Evolutionary conservation across 2,113 vertebrate genomes (phyloP).

Genomic region (Chiloscyllium plagiosum): DNA sequence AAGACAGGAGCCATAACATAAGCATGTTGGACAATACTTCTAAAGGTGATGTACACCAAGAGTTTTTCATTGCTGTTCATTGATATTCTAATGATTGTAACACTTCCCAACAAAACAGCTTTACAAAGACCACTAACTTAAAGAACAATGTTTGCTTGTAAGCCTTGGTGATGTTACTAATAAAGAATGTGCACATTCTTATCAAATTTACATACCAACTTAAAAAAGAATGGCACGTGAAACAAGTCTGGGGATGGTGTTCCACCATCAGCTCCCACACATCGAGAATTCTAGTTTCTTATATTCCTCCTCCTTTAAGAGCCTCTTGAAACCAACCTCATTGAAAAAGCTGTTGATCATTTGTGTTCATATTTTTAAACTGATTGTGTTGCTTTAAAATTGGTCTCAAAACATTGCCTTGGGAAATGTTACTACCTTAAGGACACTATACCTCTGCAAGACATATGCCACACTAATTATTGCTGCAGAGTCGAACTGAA

Average conservation of each 20-base stretch:
- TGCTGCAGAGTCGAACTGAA: too few relatives aligned
- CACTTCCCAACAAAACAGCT: background rate
- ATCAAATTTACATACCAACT: background rate
- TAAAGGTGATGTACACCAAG: background rate
- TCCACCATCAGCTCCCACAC: background rate
- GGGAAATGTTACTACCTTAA: background rate
- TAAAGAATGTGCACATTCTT: background rate
- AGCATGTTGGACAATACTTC: background rate
- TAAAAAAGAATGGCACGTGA: background rate
- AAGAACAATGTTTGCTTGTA: background rate
- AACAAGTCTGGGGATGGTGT: background rate
- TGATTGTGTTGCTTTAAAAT: too few relatives aligned
- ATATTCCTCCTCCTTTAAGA: background rate
- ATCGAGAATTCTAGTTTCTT: background rate
- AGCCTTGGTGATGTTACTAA: background rate
- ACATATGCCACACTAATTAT: too few relatives aligned
- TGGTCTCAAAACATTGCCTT: background rate
- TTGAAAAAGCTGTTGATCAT: background rate
- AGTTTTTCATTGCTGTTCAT: background rate
- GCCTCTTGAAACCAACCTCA: background rate
- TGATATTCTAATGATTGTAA: background rate
- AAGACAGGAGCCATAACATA: background rate
- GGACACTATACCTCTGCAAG: too few relatives aligned
- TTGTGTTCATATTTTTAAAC: background rate
- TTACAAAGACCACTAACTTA: background rate